phyloP scores from a whole-genome alignment of 37 sponge, comb jelly and placozoan species.

The Eunapius fragilis region DNA sequence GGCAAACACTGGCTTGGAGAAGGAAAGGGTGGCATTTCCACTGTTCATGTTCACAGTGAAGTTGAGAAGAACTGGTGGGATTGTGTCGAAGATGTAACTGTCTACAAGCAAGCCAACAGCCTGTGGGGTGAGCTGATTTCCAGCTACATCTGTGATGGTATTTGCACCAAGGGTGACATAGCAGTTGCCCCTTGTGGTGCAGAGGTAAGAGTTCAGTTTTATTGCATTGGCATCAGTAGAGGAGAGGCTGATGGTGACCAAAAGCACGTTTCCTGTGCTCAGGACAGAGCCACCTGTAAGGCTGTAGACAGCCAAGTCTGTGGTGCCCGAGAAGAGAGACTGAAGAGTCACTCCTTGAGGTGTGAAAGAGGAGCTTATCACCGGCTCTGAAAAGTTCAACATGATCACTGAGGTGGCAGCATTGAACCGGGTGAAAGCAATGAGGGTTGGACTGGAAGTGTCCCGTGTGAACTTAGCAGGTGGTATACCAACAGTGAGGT shows the following conservation, averaged over 20 bases:
- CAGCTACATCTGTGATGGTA: conserved; percentile 73
- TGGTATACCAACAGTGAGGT: conserved; percentile 53
- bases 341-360: conserved; percentile 67
- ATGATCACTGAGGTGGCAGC: conserved; percentile 49
- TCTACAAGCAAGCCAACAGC: conserved; percentile 45
- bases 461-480: conserved; percentile 48
- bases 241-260: conserved; percentile 50
- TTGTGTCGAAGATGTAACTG: conserved; percentile 58
- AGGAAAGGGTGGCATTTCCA: conserved; percentile 47
- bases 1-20: conserved; percentile 82
- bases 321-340: conserved; percentile 52
- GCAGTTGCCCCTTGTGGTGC: conserved; percentile 79
- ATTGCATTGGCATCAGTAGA: conserved; percentile 66
- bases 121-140: conserved; percentile 50
- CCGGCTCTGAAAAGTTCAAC: conserved; percentile 77
- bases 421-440: conserved; percentile 70
- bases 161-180: conserved; percentile 48
- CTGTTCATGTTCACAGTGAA: conserved; percentile 76
- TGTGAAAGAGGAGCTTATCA: conserved; percentile 55
- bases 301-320: conserved; percentile 18
- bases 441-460: conserved; percentile 47
- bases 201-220: conserved; percentile 71
- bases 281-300: conserved; percentile 48
- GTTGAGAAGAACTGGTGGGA: conserved; percentile 61
- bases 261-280: conserved; percentile 19